Evolutionary conservation across 30 jellyfish, hydroid and myxozoan species (phyloP).

Genomic region (Turritopsis dohrnii): DNA sequence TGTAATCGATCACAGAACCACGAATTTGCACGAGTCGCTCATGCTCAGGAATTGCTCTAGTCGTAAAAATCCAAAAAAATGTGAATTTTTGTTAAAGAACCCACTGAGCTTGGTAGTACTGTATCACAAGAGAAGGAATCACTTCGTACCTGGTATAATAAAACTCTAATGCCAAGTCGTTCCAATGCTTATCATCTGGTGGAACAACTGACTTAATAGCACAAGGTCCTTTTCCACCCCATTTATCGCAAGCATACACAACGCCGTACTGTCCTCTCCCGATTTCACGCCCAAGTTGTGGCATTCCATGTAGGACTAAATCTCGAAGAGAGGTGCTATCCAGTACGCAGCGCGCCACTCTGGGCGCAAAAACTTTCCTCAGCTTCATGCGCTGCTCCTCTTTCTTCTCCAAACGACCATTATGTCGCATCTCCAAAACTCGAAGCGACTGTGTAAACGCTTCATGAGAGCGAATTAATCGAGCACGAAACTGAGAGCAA

Average conservation of each 20-base stretch:
- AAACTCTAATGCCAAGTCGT: slow-evolving; percentile 91
- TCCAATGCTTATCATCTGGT: slow-evolving; percentile 99
- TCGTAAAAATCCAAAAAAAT: neutral
- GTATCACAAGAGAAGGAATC: neutral
- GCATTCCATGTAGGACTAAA: slow-evolving; percentile 94
- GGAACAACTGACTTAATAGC: slow-evolving; percentile 98
- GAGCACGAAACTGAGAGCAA: slow-evolving; percentile 86
- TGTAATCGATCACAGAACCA: slow-evolving; percentile 95
- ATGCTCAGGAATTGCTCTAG: slow-evolving; percentile 90
- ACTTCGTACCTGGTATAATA: slow-evolving; percentile 81
- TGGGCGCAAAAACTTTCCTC: slow-evolving; percentile 94
- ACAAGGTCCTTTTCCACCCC: slow-evolving; percentile 99
- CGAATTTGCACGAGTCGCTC: slow-evolving; percentile 92
- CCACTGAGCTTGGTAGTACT: neutral
- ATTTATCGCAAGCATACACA: slow-evolving; percentile 97
- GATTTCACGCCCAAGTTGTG: slow-evolving; percentile 91
- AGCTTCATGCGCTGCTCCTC: slow-evolving; percentile 94
- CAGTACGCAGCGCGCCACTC: slow-evolving; percentile 97
- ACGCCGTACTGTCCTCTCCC: slow-evolving; percentile 99
- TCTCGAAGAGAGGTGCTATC: slow-evolving; percentile 97
- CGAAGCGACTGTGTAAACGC: slow-evolving; percentile 80
- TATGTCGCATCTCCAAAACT: slow-evolving; percentile 79
- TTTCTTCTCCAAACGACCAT: slow-evolving; percentile 85
- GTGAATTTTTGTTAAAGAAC: neutral
- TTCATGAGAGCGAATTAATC: slow-evolving; percentile 92